Conservation (phyloP, 2,888 invertebrate species). For the Lasioglossum oenotherae region DNA sequence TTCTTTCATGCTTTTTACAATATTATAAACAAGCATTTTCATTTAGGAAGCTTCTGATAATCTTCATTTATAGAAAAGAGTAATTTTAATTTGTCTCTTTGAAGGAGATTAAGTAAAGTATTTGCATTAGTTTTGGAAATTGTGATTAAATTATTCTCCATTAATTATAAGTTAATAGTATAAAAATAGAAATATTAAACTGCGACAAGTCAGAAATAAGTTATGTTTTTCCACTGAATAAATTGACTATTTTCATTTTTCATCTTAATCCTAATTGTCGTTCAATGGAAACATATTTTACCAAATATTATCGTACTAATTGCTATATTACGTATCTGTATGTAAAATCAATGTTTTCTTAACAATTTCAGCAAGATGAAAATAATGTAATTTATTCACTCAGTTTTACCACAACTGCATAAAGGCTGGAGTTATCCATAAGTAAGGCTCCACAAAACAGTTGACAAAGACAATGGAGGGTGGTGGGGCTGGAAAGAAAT, state of each 20-base stretch:
- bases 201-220: not conserved
- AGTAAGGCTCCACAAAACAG: not conserved
- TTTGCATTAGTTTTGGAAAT: no score
- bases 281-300: not conserved
- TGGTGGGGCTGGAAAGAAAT: not conserved
- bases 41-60: not conserved
- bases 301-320: not conserved
- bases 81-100: not conserved
- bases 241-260: not conserved
- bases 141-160: not conserved
- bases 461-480: not conserved
- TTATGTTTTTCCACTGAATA: not conserved
- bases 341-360: not conserved
- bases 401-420: not conserved
- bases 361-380: not conserved
- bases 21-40: not conserved
- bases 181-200: not conserved
- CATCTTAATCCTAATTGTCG: not conserved
- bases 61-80: not conserved
- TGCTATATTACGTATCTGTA: not conserved
- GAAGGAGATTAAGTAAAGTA: not conserved
- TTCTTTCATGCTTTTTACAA: not conserved
- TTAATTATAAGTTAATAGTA: not conserved
- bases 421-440: not conserved
- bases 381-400: not conserved